Conservation (phyloP, 2,797 vertebrate species). For the Peromyscus attwateri region DNA sequence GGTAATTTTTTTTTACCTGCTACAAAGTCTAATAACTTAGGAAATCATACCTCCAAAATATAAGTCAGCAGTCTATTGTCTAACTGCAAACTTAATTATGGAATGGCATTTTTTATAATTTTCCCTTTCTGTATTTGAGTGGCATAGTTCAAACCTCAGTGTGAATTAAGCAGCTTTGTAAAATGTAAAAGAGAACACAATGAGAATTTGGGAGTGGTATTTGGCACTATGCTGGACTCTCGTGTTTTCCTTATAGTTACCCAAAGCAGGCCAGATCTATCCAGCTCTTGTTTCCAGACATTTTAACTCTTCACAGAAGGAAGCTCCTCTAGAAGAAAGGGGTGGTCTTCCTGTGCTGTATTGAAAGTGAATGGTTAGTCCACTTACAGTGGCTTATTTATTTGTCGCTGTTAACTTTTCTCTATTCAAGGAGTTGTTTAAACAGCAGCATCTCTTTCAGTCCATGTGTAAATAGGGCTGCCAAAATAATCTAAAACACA, state of each 20-base stretch:
- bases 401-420: background rate
- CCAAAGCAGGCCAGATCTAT: background rate
- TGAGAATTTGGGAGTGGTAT: background rate
- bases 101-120: background rate
- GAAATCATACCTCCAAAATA: slow-evolving; percentile 39
- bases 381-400: background rate
- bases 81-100: slow-evolving; percentile 37
- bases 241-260: background rate
- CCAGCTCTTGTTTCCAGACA: background rate
- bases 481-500: background rate
- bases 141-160: background rate
- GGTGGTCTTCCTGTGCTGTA: background rate
- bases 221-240: background rate
- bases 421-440: background rate
- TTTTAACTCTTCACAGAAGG: background rate
- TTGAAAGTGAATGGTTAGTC: background rate
- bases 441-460: background rate
- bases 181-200: slow-evolving; percentile 38
- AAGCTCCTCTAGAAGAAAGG: background rate
- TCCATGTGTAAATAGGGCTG: background rate
- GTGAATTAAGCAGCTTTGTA: slow-evolving; percentile 29
- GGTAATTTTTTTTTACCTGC: slow-evolving; percentile 30
- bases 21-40: slow-evolving; percentile 23
- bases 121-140: background rate
- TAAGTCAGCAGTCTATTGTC: background rate